A percentile compares a stretch with the other conserved stretches of the same genome.
phyloP scores from a whole-genome alignment of 2,797 vertebrate species.

The Phrynocephalus guinanensis region DNA sequence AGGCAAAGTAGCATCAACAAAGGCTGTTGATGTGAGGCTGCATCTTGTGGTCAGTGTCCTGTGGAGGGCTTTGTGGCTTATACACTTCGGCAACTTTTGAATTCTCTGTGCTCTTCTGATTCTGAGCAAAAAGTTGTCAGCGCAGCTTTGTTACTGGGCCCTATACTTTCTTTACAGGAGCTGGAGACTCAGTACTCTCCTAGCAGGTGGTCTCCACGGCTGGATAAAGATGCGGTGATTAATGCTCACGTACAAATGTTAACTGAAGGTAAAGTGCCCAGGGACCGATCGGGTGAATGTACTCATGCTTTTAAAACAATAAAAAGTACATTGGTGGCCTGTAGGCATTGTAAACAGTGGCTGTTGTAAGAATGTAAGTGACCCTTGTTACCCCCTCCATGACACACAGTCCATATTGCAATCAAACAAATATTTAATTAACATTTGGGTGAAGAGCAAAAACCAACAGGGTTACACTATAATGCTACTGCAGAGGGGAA shows the following conservation, averaged over 20 bases:
- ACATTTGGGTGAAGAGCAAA: no score
- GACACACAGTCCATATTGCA: no score
- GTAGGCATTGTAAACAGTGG: no score
- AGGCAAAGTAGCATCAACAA: background rate
- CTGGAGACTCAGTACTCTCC: conserved; percentile 88
- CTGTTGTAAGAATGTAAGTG: no score
- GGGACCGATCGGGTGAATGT: background rate
- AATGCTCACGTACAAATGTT: conserved; percentile 78
- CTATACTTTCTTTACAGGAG: conserved; percentile 74
- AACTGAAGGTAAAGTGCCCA: conserved; percentile 78
- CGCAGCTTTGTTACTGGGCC: background rate
- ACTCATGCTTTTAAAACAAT: background rate
- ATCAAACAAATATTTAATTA: no score
- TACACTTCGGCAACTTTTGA: background rate
- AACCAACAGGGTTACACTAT: no score
- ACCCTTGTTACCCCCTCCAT: no score
- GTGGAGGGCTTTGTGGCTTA: background rate
- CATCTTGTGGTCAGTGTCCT: background rate
- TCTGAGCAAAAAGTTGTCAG: background rate
- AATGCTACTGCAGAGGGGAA: no score
- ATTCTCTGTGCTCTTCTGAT: background rate
- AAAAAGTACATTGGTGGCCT: background rate
- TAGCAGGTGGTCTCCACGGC: conserved; percentile 87
- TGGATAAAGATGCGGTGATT: conserved; percentile 84
- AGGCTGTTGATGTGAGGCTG: background rate